Conservation (phyloP, 2,888 invertebrate genomes). For the Lasioglossum villosulum region DNA sequence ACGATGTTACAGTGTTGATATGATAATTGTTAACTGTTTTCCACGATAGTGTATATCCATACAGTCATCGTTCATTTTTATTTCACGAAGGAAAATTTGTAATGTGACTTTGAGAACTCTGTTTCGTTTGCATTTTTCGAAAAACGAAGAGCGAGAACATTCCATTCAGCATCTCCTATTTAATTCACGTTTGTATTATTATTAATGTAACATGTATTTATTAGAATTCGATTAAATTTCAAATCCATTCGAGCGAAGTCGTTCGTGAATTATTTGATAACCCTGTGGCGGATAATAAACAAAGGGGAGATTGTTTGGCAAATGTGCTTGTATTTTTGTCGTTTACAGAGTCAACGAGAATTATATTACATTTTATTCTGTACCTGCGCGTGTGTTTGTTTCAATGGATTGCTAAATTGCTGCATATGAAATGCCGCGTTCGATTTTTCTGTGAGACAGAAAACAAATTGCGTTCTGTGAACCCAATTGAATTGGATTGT, state of each 20-base stretch:
- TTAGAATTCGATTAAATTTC: slow-evolving; percentile 5
- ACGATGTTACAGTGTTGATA: neutral
- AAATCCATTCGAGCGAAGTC: neutral
- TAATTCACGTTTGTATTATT: slow-evolving; percentile 10
- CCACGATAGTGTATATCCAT: neutral
- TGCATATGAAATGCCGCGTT: neutral
- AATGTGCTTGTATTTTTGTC: neutral
- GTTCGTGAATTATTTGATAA: neutral
- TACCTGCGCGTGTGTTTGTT: neutral
- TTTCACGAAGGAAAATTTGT: neutral
- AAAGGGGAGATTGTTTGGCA: neutral
- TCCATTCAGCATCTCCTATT: slow-evolving; percentile 4
- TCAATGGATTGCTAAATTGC: neutral
- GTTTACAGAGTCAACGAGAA: neutral
- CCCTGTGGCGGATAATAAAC: neutral
- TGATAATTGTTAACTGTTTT: neutral
- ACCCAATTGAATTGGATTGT: neutral
- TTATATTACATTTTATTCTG: neutral
- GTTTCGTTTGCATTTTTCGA: neutral
- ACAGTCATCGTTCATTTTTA: neutral
- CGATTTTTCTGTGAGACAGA: neutral
- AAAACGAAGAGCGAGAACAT: neutral
- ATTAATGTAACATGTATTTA: slow-evolving; percentile 2
- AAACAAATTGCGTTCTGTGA: neutral
- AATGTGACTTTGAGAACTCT: neutral